Evolutionary conservation across 92 coral and sea anemone genomes (phyloP), one percentile per base, ranked within the genome.

Genomic region (Hydrozoanthus gracilis): DNA sequence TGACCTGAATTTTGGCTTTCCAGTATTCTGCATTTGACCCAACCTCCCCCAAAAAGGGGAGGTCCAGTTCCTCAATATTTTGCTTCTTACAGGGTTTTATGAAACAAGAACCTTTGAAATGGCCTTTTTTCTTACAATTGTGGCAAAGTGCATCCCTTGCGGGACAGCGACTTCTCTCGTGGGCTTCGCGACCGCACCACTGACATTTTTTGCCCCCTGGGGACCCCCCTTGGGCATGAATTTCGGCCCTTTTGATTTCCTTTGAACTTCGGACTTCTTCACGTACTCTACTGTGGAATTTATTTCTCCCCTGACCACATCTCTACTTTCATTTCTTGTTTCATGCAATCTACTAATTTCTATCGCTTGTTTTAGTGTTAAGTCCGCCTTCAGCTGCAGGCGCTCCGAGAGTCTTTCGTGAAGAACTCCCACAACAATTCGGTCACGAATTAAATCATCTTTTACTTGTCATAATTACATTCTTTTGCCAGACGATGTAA

Each of bases 401-500:
- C 93, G 87, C 76, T 91, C 91, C 2, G 91, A 91, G 8, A 91
- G 89, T 46, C 78, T 13, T 48, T 88, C 95, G 79, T 92, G 79
- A n/a, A 82, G 54, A 35, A 92, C 92, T 0, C 95, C 92, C 15
- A 86, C 95, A 44, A 92, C 83, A 12, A 92, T 89, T 67, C 87
- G 70, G 71, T 93, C 93, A 8, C 93, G 82, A 66, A 89, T 89
- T 4, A 90, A 77, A 78, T 75, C 78, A 47, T 85, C 72, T 54
- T 84, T 84, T 47, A 48, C 8, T 46, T 66, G 47, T 76, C 77
- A 18, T 70, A 83, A 49, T 67, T 48, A 60, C 87, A 83, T 13
- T 83, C 76, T 4, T 77, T 88, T 20, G 83, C 76, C 55, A 75
- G 48, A 68, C 88, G 67, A 80, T 86, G 75, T 12, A 74, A 9